Conservation (phyloP, 2,797 vertebrate species). For the Myioborus miniatus region DNA sequence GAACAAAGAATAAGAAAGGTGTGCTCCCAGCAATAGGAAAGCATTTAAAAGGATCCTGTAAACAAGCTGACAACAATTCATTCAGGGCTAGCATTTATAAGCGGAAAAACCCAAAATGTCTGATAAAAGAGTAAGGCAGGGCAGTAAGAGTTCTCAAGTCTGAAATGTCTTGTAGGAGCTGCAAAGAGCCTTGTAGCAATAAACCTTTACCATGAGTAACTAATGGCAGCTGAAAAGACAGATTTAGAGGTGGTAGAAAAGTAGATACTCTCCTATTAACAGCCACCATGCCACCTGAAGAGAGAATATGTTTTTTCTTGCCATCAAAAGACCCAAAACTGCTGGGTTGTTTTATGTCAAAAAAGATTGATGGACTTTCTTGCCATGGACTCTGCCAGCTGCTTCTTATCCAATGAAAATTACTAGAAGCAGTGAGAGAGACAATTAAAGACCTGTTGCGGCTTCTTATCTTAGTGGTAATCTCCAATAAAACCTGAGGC, state of each 20-base stretch:
- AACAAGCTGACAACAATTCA: constrained; percentile 41
- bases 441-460: neutral
- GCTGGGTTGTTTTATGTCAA: neutral
- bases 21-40: constrained; percentile 7
- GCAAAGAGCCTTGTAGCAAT: neutral
- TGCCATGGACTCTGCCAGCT: neutral
- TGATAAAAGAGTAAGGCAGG: neutral
- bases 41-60: constrained; percentile 29
- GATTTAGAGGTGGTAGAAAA: neutral
- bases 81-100: neutral
- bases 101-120: neutral
- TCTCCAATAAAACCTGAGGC: neutral
- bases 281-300: neutral
- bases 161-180: neutral
- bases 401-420: neutral
- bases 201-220: neutral
- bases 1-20: constrained; percentile 40
- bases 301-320: neutral
- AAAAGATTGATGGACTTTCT: neutral
- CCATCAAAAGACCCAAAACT: neutral
- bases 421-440: neutral
- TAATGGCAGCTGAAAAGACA: neutral
- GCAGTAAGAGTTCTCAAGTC: neutral
- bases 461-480: neutral
- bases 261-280: neutral